phyloP scores from a whole-genome alignment of 2,113 vertebrate species.

The Triplophysa rosa region DNA sequence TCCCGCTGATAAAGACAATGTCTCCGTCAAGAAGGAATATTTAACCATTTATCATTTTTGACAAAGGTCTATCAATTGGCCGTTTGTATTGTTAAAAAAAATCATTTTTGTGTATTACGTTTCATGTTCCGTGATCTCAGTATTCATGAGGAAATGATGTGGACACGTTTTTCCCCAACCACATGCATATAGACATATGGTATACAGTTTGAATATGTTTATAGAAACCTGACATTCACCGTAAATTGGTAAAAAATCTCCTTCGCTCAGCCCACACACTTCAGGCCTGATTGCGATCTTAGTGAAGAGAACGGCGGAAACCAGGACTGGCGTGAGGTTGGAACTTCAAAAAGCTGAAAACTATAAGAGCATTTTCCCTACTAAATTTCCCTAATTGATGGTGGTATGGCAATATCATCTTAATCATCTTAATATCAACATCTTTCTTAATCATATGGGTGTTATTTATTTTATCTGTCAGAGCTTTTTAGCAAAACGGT shows the following conservation, averaged over 20 bases:
- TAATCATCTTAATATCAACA: too few relatives aligned
- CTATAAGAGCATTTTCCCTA: constrained; percentile 36
- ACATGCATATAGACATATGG: constrained; percentile 57
- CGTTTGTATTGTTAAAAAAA: constrained; percentile 28
- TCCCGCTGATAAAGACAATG: neutral
- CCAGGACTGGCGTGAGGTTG: constrained; percentile 59
- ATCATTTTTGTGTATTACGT: constrained; percentile 37
- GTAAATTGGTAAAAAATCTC: constrained; percentile 60
- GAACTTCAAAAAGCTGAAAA: constrained; percentile 50
- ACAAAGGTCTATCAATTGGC: constrained; percentile 3
- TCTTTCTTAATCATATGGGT: constrained; percentile 6
- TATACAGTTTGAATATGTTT: constrained; percentile 67
- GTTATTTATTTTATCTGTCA: constrained; percentile 38
- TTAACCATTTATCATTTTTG: neutral
- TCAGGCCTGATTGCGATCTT: constrained; percentile 58
- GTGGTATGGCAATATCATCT: constrained; percentile 24
- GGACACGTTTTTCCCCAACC: constrained; percentile 50
- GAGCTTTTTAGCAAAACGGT: constrained; percentile 38
- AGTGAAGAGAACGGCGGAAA: constrained; percentile 62
- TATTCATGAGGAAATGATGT: constrained; percentile 59
- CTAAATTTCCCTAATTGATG: constrained; percentile 27
- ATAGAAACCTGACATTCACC: constrained; percentile 68
- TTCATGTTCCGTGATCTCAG: constrained; percentile 56
- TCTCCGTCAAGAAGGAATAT: constrained; percentile 8
- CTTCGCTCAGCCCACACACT: constrained; percentile 44